A percentile compares a stretch with the other conserved stretches of the same genome.
These are phyloP conservation scores for Eulemur coronatus DNA, from an alignment of 2,797 vertebrate species.

Conservation along the genomic window DNA sequence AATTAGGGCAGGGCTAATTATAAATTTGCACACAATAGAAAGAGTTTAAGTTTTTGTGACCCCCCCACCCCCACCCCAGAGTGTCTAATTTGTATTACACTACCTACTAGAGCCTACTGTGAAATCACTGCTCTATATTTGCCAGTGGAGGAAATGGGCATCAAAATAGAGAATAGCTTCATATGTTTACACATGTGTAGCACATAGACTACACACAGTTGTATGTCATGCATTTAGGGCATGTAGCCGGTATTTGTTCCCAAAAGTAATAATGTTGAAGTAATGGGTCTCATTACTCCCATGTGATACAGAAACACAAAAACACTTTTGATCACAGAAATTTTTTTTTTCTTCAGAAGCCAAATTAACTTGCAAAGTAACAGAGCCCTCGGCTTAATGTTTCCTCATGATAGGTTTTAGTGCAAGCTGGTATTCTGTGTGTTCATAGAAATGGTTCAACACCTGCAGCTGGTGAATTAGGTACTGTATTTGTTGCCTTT, in stretches of 20 bases:
- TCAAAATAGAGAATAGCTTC: background rate
- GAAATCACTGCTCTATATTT: background rate
- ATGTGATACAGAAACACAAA: constrained; percentile 32
- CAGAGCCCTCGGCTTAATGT: background rate
- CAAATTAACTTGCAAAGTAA: background rate
- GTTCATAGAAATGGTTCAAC: background rate
- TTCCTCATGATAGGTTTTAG: constrained; percentile 10
- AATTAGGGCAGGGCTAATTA: background rate
- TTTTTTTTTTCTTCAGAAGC: constrained; percentile 36
- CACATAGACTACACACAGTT: background rate
- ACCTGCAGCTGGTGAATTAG: constrained; percentile 15
- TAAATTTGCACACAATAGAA: background rate
- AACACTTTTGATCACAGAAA: background rate
- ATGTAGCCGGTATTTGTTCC: constrained; percentile 63
- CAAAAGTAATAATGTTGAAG: constrained; percentile 54
- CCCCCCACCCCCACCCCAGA: background rate
- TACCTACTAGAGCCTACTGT: background rate
- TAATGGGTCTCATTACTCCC: constrained; percentile 30
- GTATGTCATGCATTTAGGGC: constrained; percentile 50
- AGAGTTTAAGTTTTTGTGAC: background rate
- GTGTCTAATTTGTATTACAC: constrained; percentile 36
- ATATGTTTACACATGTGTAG: constrained; percentile 18
- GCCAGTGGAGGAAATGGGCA: background rate
- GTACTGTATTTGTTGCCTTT: constrained; percentile 17
- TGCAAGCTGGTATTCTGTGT: constrained; percentile 33